Conservation (phyloP, 2,888 invertebrate species). For the Acanthoscelides obtectus region DNA sequence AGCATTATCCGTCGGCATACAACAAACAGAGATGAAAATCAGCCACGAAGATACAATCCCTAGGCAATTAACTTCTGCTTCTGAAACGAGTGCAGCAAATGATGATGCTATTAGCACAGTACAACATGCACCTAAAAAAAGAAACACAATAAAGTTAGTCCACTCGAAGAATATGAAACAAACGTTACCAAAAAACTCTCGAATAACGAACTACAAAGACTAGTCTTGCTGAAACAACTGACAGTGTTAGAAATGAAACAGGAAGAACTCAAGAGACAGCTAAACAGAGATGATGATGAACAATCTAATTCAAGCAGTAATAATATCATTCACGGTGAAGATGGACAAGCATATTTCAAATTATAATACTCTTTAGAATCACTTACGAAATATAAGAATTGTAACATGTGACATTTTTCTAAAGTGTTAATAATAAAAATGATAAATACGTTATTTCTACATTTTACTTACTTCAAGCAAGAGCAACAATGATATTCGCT, state of each 20-base stretch:
- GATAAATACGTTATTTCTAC: neutral
- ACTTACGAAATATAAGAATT: neutral
- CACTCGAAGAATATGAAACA: constrained; percentile 5
- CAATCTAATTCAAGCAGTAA: neutral
- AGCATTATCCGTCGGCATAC: constrained; percentile 2
- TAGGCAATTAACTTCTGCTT: constrained; percentile 1
- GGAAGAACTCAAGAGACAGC: neutral
- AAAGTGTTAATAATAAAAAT: neutral
- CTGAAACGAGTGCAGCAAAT: neutral
- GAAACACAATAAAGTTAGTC: constrained; percentile 2
- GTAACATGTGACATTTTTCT: neutral
- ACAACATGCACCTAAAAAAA: constrained; percentile 2
- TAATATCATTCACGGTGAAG: neutral
- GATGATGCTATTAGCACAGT: neutral
- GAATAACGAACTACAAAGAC: constrained; percentile 2
- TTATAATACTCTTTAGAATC: neutral
- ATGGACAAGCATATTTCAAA: neutral
- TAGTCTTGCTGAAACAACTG: constrained; percentile 2
- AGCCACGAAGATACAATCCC: neutral
- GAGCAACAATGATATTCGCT: constrained; percentile 7
- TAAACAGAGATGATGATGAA: neutral
- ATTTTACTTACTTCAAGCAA: constrained; percentile 3
- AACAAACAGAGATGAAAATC: neutral
- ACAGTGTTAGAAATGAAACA: constrained; percentile 1
- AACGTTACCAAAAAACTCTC: constrained; percentile 2